Conservation (phyloP, 2,797 vertebrate genomes). For the Ara ararauna region DNA sequence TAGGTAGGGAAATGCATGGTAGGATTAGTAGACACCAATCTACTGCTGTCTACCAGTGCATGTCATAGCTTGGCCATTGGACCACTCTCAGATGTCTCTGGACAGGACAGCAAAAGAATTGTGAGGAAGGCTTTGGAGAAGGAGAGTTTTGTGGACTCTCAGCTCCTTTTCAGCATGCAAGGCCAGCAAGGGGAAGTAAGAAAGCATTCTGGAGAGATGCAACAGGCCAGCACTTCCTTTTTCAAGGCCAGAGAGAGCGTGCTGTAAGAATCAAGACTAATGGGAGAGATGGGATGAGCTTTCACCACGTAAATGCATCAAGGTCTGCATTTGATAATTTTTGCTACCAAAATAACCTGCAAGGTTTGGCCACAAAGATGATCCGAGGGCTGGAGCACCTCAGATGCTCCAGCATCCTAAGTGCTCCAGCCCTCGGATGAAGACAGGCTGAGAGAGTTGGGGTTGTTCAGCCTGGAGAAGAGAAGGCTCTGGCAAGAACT, state of each 20-base stretch:
- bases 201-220: background rate
- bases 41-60: fast-evolving
- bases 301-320: background rate
- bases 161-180: background rate
- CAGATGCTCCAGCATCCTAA: background rate
- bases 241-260: background rate
- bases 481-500: background rate
- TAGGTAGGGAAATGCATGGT: background rate
- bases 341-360: background rate
- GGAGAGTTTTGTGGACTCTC: background rate
- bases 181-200: background rate
- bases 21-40: too few species aligned
- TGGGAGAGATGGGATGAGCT: background rate
- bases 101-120: background rate
- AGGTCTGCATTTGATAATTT: background rate
- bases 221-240: background rate
- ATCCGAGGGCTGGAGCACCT: background rate
- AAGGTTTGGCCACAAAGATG: background rate
- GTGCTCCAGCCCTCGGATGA: background rate
- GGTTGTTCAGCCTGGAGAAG: background rate
- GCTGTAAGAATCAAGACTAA: background rate
- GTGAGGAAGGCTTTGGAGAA: background rate
- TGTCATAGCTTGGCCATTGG: background rate
- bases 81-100: background rate
- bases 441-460: background rate